Conservation (phyloP, 2,797 vertebrate genomes). For the Etheostoma nigrum region DNA sequence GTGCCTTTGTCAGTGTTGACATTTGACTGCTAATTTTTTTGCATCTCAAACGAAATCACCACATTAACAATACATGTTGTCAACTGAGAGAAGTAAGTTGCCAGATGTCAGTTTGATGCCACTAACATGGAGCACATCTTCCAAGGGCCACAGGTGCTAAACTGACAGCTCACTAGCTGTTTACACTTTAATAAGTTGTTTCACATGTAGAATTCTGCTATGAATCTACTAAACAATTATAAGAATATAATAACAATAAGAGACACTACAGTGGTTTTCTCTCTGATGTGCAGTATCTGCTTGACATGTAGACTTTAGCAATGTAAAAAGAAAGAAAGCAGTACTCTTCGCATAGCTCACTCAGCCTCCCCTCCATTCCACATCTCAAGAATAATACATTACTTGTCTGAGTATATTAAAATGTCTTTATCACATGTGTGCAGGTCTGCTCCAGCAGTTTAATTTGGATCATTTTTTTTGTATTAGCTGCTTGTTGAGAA, state of each 20-base stretch:
- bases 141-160: not conserved
- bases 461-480: conserved; percentile 31
- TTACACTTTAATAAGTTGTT: not conserved
- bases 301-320: conserved; percentile 2
- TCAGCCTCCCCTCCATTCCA: not conserved
- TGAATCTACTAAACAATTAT: not conserved
- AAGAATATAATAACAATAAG: not conserved
- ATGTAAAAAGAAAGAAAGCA: conserved; percentile 1
- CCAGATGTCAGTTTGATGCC: conserved; percentile 37
- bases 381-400: not conserved
- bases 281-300: not conserved
- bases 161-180: not conserved
- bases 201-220: not conserved
- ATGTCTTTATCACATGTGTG: conserved; percentile 17
- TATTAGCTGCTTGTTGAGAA: conserved; percentile 27
- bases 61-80: conserved; percentile 20
- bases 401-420: conserved; percentile 22
- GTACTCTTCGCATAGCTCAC: not conserved
- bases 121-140: conserved; percentile 4
- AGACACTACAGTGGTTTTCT: not conserved
- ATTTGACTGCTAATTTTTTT: conserved; percentile 17
- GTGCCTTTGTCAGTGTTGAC: conserved; percentile 20
- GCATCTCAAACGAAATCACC: conserved; percentile 6
- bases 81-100: conserved; percentile 15
- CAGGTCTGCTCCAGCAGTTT: conserved; percentile 18